These are phyloP conservation scores for Lasioglossum baleicum DNA, from an alignment of 1,140 invertebrate genomes.

Conservation along the genomic window DNA sequence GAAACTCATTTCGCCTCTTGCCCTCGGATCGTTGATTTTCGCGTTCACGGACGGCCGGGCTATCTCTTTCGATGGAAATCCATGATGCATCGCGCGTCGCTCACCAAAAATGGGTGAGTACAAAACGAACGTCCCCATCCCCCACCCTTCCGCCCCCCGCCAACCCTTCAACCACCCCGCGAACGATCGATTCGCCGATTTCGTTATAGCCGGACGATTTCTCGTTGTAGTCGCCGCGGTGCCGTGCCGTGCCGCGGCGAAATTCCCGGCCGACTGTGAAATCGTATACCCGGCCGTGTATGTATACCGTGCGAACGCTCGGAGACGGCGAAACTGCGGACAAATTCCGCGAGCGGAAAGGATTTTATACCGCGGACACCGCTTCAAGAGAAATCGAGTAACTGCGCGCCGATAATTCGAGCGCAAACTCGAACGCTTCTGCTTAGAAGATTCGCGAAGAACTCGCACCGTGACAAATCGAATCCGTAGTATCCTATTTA, in stretches of 20 bases:
- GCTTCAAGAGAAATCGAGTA: too few relatives aligned
- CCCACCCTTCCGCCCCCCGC: too few relatives aligned
- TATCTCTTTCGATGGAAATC: slow-evolving; percentile 60
- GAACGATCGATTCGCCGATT: slow-evolving; percentile 57
- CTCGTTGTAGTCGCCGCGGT: slow-evolving; percentile 15
- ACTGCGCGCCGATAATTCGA: too few relatives aligned
- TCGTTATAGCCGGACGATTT: slow-evolving; percentile 36
- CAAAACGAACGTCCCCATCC: slow-evolving; percentile 45
- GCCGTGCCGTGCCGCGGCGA: background rate
- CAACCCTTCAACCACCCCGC: background rate
- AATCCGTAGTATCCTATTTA: too few relatives aligned
- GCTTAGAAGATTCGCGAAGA: too few relatives aligned
- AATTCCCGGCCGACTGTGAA: slow-evolving; percentile 20
- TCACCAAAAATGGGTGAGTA: slow-evolving; percentile 38
- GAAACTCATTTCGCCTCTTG: slow-evolving; percentile 67
- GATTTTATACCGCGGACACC: background rate
- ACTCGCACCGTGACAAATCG: too few relatives aligned
- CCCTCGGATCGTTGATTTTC: slow-evolving; percentile 60
- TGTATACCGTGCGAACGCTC: slow-evolving; percentile 7
- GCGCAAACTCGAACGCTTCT: too few relatives aligned
- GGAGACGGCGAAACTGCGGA: background rate
- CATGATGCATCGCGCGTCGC: slow-evolving; percentile 52
- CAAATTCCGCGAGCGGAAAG: slow-evolving; percentile 10
- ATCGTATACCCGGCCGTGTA: slow-evolving; percentile 7
- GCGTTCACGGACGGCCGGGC: slow-evolving; percentile 48